phyloP scores from a whole-genome alignment of 2,113 vertebrate genomes.

The Cinclus mexicanus region DNA sequence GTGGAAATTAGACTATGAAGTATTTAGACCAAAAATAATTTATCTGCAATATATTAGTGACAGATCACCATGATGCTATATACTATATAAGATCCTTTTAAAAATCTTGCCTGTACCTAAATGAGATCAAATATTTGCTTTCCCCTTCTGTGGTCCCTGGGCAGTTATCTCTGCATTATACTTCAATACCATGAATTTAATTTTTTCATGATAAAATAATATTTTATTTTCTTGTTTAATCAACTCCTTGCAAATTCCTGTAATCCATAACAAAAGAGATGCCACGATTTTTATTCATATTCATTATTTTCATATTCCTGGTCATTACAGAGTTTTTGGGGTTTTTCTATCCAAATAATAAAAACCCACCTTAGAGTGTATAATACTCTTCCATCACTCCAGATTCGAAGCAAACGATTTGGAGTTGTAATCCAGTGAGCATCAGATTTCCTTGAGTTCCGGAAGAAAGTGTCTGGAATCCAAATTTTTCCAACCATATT shows the following conservation, averaged over 20 bases:
- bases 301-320: not conserved
- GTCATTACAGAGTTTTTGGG: not conserved
- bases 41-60: not conserved
- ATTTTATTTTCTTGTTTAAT: not conserved
- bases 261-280: not conserved
- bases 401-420: conserved; percentile 92
- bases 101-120: not conserved
- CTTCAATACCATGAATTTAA: not conserved
- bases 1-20: not conserved
- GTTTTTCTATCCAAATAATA: not conserved
- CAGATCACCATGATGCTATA: not conserved
- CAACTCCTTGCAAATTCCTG: not conserved
- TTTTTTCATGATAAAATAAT: not conserved
- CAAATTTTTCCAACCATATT: conserved; percentile 99
- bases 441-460: conserved; percentile 96
- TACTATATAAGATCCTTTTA: not conserved
- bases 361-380: conserved; percentile 89
- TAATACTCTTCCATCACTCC: conserved; percentile 93
- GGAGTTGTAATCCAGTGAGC: conserved; percentile 99
- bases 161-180: not conserved
- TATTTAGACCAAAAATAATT: not conserved
- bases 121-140: not conserved
- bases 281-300: not conserved
- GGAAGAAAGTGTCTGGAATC: conserved; percentile 98
- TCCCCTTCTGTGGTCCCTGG: not conserved